Evolutionary conservation across 2,113 vertebrate species (phyloP), one percentile per base, ranked within the genome.

Genomic region (Varanus salvator): DNA sequence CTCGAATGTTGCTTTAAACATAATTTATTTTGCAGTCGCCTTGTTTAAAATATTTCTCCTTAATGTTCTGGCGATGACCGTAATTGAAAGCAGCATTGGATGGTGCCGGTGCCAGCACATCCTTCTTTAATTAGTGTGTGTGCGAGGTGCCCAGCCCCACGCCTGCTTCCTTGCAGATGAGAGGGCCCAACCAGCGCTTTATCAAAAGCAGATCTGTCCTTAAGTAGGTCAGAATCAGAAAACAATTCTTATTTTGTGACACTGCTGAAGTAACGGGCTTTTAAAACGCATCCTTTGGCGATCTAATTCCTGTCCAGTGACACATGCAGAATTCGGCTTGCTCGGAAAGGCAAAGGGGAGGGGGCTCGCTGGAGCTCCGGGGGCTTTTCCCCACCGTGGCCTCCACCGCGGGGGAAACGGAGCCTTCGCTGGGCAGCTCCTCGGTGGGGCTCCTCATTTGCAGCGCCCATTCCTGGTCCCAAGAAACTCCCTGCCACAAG

Each of bases 1-100:
- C 93, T 96, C 96, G 97, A 97, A 97, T 92, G 93, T 96, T 96
- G 95, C 96, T 97, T 96, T 95, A 97, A 97, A 97, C 94, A 96
- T 96, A 96, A 96, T 96, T 96, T 97, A 97, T 97, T 97, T 97
- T 97, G 96, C 95, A 96, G 94, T 92, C 95, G 96, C 93, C 95
- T 96, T 96, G 91, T 97, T 97, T 96, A 96, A 97, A 97, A 95
- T 95, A 96, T 96, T 97, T 96, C 93, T 93, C 93, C 95, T 96
- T 97, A 96, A 97, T 96, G 94, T 94, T 96, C 95, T 96, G 90
- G 91, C 96, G 96, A 96, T 74, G 92, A 89, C 93, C 90, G 94
- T 97, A 97, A 97, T 97, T 96, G 96, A 94, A 97, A 97, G 93
- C 93, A 95, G 96, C 92, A 94, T 95, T 94, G 91, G 92, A 95